phyloP scores from a whole-genome alignment of 2,888 invertebrate species.

The Acanthococcus lagerstroemiae region DNA sequence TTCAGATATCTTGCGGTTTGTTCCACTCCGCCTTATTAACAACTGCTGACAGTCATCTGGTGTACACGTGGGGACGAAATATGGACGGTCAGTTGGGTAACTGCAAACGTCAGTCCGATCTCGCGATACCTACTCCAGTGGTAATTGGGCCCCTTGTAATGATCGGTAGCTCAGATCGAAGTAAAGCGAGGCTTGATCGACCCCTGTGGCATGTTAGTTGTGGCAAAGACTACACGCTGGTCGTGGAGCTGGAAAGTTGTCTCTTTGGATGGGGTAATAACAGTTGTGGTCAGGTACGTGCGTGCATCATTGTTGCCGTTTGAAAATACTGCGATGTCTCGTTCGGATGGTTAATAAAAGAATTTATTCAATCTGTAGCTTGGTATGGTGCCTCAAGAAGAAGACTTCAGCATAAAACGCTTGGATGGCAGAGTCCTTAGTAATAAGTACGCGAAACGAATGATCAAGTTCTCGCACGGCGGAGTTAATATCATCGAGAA shows the following conservation, averaged over 20 bases:
- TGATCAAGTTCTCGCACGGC: conserved; percentile 54
- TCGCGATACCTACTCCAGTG: conserved; percentile 49
- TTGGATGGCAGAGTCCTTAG: conserved; percentile 52
- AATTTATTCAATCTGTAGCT: conserved; percentile 18
- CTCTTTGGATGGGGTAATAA: conserved; percentile 69
- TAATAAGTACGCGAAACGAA: conserved; percentile 61
- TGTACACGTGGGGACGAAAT: conserved; percentile 81
- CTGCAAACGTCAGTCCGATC: conserved; percentile 51
- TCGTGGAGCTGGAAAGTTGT: conserved; percentile 51
- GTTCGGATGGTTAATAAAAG: no score
- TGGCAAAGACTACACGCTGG: conserved; percentile 68
- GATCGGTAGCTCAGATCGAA: background rate
- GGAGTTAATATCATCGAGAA: conserved; percentile 41
- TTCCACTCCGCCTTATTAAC: conserved; percentile 70
- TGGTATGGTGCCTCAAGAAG: conserved; percentile 35
- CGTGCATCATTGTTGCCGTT: background rate
- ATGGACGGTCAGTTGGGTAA: conserved; percentile 81
- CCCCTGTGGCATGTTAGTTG: conserved; percentile 45
- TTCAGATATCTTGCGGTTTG: conserved; percentile 54
- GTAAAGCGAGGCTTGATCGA: conserved; percentile 13
- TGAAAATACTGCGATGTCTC: background rate
- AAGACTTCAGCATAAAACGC: conserved; percentile 39
- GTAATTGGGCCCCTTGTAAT: conserved; percentile 33
- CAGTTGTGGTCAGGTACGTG: conserved; percentile 51
- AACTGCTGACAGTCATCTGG: conserved; percentile 51